Percentiles rank a stretch among this genome's conserved stretches.
Evolutionary conservation across 2,797 vertebrate genomes (phyloP).

Genomic region (Spinus pinus): DNA sequence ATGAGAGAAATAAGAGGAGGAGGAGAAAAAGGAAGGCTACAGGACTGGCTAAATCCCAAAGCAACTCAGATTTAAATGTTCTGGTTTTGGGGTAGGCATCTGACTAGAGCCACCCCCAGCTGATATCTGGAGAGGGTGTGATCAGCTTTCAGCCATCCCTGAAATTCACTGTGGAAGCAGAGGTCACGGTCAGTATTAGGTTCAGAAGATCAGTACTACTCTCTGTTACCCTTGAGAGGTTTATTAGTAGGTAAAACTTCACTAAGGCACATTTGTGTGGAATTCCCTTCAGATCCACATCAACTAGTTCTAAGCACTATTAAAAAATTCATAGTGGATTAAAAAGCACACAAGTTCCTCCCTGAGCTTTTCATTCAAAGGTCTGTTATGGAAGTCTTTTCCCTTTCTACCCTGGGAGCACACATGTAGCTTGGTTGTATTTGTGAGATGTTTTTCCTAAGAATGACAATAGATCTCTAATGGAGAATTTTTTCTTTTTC

Average conservation of each 20-base stretch:
- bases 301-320: background rate
- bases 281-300: background rate
- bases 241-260: background rate
- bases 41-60: background rate
- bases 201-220: background rate
- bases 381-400: background rate
- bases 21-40: background rate
- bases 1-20: background rate
- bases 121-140: background rate
- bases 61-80: background rate
- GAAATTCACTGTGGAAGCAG: background rate
- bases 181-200: background rate
- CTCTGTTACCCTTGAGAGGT: background rate
- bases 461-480: background rate
- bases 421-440: background rate
- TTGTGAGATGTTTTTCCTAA: background rate
- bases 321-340: background rate
- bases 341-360: background rate
- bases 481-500: background rate
- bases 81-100: background rate
- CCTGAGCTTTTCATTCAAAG: background rate
- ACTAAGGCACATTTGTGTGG: background rate
- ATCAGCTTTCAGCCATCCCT: conserved; percentile 9
- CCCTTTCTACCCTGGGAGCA: fast-evolving
- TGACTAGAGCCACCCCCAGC: background rate